Conservation (phyloP, 1,140 invertebrate species). For the Lepidurus arcticus region DNA sequence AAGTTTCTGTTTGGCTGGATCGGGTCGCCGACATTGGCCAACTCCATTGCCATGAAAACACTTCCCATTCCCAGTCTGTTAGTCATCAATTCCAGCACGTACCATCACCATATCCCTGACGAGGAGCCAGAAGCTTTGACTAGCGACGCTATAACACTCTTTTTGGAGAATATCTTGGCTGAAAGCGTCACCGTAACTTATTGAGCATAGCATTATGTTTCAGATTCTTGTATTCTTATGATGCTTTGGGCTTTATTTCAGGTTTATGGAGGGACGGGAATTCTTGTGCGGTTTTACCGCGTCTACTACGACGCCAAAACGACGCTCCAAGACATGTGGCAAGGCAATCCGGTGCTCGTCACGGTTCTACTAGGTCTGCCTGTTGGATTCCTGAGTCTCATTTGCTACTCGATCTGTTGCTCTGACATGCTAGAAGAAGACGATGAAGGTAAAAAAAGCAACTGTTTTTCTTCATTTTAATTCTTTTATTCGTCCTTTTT, state of each 20-base stretch:
- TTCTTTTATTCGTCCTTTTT: not conserved
- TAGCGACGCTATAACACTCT: constrained; percentile 61
- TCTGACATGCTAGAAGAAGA: constrained; percentile 89
- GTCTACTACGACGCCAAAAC: constrained; percentile 69
- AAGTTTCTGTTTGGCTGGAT: constrained; percentile 88
- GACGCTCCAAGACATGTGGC: constrained; percentile 75
- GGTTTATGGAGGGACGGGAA: constrained; percentile 74
- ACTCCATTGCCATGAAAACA: constrained; percentile 80
- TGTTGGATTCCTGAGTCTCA: constrained; percentile 82
- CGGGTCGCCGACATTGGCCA: constrained; percentile 74
- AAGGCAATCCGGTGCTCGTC: constrained; percentile 81
- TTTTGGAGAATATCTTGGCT: constrained; percentile 42
- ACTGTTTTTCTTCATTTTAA: not conserved
- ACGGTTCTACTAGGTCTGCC: constrained; percentile 82
- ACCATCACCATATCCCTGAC: constrained; percentile 82
- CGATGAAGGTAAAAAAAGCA: constrained; percentile 49
- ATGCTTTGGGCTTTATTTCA: constrained; percentile 44
- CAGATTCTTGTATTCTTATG: not conserved
- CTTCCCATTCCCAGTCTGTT: constrained; percentile 77
- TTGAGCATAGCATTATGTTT: not conserved
- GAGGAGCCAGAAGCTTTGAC: constrained; percentile 74
- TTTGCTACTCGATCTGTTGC: constrained; percentile 89
- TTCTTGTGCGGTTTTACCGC: constrained; percentile 63
- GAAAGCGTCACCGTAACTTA: constrained; percentile 40
- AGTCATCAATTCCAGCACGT: constrained; percentile 81